Evolutionary conservation across 2,888 invertebrate species (phyloP), one percentile per base, ranked within the genome.

Genomic region (Ornithoptera alexandrae): DNA sequence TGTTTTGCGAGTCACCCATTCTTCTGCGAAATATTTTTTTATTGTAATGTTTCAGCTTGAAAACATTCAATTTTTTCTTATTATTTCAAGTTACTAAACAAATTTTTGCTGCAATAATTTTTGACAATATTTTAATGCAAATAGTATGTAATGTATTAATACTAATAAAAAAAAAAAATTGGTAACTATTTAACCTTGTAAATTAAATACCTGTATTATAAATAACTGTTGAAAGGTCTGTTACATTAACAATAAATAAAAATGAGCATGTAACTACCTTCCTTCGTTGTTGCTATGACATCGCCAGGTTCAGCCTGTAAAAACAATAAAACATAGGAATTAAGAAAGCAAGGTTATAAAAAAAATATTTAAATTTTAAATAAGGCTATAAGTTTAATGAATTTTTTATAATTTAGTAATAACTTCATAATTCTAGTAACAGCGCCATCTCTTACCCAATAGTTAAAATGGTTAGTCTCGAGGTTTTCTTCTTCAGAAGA

Each of bases 1-100:
- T 89, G 97, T 97, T 91, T 97, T 97, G 84, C 96, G 96, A 79
- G 97, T 97, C 87, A 97, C 95, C 97, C 97, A 97, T 96, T 97
- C 97, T 93, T 98, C 97, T 97, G 94, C 70, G 93, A 94, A 20
- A 58, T 17, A 50, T 50, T 1, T 12, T 50, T 50, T 50, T 2
- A 30, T 17, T 50, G 17, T 17, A 50, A 50, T 50, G 3, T 50
- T 50, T 17, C 17, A 50, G 39, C 10, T 39, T 8, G 39, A 39
- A 1, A 10, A 7, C 15, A 50, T 17, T 17, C 2, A 50, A 17
- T 15, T 50, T 50, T 15, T 18, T 50, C 2, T 17, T 50, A 50
- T 50, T 17, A 46, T 50, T 50, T 50, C 12, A 36, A 39, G 10
- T 10, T 10, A 39, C 10, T 1, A 8, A 39, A 39, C 10, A 10